Conservation (phyloP, 1,140 invertebrate species). For the Alviniconcha marisindica region DNA sequence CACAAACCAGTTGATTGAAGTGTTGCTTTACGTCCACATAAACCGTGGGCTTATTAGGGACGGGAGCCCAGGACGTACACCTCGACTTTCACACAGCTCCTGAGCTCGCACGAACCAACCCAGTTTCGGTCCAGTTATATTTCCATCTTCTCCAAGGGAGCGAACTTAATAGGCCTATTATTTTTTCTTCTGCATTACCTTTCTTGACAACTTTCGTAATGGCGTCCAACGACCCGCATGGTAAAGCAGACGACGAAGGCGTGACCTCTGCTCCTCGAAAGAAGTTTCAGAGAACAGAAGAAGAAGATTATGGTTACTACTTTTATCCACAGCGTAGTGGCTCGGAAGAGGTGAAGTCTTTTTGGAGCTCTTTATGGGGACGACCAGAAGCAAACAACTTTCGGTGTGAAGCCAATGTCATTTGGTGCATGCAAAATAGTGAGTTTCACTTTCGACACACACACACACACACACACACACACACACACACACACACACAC, state of each 20-base stretch:
- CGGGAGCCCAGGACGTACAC: no score
- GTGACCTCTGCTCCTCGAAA: background rate
- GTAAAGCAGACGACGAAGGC: slow-evolving; percentile 18
- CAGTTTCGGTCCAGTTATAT: no score
- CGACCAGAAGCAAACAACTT: slow-evolving; percentile 83
- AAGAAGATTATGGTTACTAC: slow-evolving; percentile 82
- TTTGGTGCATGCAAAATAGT: slow-evolving; percentile 86
- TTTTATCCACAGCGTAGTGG: slow-evolving; percentile 90
- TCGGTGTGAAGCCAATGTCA: slow-evolving; percentile 89
- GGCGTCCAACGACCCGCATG: slow-evolving; percentile 25
- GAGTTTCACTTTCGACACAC: slow-evolving; percentile 64
- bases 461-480: slow-evolving; percentile 26
- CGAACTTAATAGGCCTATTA: no score
- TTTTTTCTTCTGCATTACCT: background rate
- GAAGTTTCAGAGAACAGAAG: slow-evolving; percentile 34
- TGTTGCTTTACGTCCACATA: no score
- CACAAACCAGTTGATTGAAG: no score
- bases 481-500: background rate
- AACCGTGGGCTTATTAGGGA: no score
- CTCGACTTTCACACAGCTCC: no score
- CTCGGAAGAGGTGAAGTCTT: slow-evolving; percentile 76
- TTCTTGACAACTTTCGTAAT: slow-evolving; percentile 3
- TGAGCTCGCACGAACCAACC: no score
- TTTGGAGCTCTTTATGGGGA: slow-evolving; percentile 81
- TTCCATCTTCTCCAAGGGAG: no score